phyloP scores from a whole-genome alignment of 2,797 vertebrate species.

The Brachyalestes nurse region DNA sequence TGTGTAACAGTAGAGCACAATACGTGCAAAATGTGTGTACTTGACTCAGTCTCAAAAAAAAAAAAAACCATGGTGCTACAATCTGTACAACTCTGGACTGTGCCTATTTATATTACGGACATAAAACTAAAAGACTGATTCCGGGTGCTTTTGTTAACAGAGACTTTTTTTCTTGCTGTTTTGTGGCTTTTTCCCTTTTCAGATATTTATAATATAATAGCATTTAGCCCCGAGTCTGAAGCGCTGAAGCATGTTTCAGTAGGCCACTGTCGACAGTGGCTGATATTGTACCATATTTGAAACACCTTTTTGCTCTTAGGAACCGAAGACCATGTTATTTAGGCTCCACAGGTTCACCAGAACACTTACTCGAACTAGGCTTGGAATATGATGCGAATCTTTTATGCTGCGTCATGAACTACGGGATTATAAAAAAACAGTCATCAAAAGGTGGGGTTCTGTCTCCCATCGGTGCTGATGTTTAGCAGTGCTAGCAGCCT shows the following conservation, averaged over 20 bases:
- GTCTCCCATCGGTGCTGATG: slow-evolving; percentile 37
- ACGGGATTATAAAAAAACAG: neutral
- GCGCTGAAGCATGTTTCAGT: slow-evolving; percentile 63
- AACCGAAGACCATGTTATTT: slow-evolving; percentile 9
- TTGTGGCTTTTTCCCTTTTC: slow-evolving; percentile 67
- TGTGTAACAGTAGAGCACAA: slow-evolving; percentile 75
- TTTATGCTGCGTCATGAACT: neutral
- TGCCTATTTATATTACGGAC: slow-evolving; percentile 76
- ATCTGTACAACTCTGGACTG: slow-evolving; percentile 74
- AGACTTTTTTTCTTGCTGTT: slow-evolving; percentile 70
- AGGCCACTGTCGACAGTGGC: slow-evolving; percentile 9
- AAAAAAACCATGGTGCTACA: slow-evolving; percentile 76
- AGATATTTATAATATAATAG: slow-evolving; percentile 68
- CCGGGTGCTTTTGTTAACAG: slow-evolving; percentile 80
- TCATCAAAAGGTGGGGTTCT: neutral
- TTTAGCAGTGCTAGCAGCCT: slow-evolving; percentile 20
- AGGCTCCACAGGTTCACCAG: slow-evolving; percentile 12
- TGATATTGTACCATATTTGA: slow-evolving; percentile 17
- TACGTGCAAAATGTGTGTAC: slow-evolving; percentile 69
- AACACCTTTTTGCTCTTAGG: slow-evolving; percentile 47
- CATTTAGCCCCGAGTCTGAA: slow-evolving; percentile 68
- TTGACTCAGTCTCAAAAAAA: slow-evolving; percentile 74
- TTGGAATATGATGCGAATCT: too few relatives aligned
- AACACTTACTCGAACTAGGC: neutral
- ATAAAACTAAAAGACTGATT: slow-evolving; percentile 66